These are phyloP conservation scores for Urocitellus parryii DNA, from an alignment of 2,113 vertebrate genomes.

Conservation along the genomic window DNA sequence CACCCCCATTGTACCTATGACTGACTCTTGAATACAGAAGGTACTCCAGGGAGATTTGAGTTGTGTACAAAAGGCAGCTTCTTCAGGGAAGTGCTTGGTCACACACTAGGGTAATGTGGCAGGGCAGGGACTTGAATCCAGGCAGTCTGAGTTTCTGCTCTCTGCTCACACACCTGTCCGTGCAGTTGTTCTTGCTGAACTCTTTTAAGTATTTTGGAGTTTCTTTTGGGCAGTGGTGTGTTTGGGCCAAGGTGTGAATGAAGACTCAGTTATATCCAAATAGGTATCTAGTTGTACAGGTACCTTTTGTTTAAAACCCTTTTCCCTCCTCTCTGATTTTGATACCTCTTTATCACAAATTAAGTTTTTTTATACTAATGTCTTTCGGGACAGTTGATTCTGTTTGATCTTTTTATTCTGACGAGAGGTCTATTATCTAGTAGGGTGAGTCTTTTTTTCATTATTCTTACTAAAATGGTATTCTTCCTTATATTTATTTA, in stretches of 20 bases:
- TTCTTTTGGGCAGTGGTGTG: background rate
- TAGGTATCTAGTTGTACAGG: background rate
- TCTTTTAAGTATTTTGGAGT: background rate
- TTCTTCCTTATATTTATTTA: background rate
- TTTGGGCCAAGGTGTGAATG: background rate
- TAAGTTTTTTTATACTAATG: background rate
- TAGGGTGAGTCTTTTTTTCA: background rate
- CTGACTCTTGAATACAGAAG: background rate
- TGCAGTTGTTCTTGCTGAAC: background rate
- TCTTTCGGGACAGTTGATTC: background rate
- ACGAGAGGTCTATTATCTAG: background rate
- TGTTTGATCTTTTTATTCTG: background rate
- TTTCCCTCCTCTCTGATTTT: background rate
- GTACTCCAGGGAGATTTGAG: background rate
- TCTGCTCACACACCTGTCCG: background rate
- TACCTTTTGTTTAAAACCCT: background rate
- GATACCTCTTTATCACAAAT: background rate
- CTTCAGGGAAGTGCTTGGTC: background rate
- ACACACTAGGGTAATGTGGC: accelerated
- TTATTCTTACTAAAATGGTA: background rate
- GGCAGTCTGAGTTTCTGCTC: background rate
- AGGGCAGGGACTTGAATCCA: background rate
- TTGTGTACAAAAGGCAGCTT: background rate
- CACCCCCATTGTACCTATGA: accelerated
- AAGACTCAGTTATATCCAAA: background rate